A percentile compares a stretch with the other conserved stretches of the same genome.
These are phyloP conservation scores for Drosophila nr. medialis DNA, from an alignment of 2,888 invertebrate genomes.

Conservation along the genomic window DNA sequence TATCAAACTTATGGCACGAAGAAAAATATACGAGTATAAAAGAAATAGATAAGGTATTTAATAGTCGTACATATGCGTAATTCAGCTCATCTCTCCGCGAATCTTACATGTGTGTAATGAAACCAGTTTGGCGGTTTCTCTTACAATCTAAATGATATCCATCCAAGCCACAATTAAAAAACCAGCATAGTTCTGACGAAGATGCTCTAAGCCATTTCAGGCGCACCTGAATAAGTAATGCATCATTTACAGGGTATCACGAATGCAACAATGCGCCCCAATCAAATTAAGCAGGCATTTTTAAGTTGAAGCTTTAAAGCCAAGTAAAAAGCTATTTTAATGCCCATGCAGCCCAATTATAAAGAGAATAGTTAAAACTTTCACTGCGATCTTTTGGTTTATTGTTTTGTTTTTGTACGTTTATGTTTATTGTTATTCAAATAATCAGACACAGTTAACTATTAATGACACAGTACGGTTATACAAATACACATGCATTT, in stretches of 20 bases:
- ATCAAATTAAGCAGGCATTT: slow-evolving; percentile 31
- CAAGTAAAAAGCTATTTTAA: slow-evolving; percentile 44
- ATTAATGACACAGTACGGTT: slow-evolving; percentile 51
- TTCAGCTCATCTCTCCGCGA: slow-evolving; percentile 41
- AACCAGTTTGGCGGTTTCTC: slow-evolving; percentile 65
- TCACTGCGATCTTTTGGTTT: slow-evolving; percentile 52
- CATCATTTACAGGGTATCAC: slow-evolving; percentile 26
- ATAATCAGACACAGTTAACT: slow-evolving; percentile 54
- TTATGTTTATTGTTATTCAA: slow-evolving; percentile 67
- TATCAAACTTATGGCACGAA: too few relatives aligned
- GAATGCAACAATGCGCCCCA: not conserved
- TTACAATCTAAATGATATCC: slow-evolving; percentile 23
- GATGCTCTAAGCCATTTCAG: slow-evolving; percentile 18
- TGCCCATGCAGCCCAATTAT: slow-evolving; percentile 51
- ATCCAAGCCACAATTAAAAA: slow-evolving; percentile 15
- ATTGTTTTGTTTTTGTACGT: slow-evolving; percentile 47
- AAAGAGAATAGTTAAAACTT: slow-evolving; percentile 62
- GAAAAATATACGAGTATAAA: not conserved
- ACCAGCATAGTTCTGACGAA: slow-evolving; percentile 20
- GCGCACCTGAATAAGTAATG: not conserved
- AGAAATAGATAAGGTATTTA: slow-evolving; percentile 22
- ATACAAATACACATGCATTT: slow-evolving; percentile 21
- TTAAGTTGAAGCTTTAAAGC: slow-evolving; percentile 8
- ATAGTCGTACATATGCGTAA: slow-evolving; percentile 31
- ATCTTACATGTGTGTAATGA: slow-evolving; percentile 36